Base-by-base conservation (phyloP, 2,888 invertebrate genomes). In the Emesis furor region DNA sequence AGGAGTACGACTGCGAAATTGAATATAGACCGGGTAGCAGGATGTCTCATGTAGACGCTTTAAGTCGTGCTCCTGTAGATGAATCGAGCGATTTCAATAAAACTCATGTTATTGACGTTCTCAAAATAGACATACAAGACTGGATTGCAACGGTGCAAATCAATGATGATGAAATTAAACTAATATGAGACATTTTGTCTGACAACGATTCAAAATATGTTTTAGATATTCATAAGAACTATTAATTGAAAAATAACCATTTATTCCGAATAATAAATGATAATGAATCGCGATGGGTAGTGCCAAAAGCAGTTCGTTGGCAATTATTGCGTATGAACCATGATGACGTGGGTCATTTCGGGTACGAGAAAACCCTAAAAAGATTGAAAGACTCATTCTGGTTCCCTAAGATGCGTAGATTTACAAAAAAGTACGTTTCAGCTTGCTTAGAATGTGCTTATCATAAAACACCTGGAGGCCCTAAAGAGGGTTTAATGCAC, bases 261-360 rank as follows among this genome's bases (percentile, higher is more conserved):
- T 81, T 91, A 0, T 87, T 82, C 71, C 46, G 84, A 0, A 73
- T 81, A 30, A 30, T 80, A 24, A 24, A 24, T 4, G 82, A 73
- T 14, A 67, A 79, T n/a, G 77, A 73, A 5, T 12, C 78, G 2
- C 78, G 69, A 10, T 87, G 88, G 89, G 65, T 91, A 0, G 91
- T 90, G 0, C 90, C n/a, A 5, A 71, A 12, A 17, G 24, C 12
- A 12, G 71, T 30, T 24, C n/a, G 71, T 5, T 71, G 42, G 42
- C 71, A 71, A 30, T 10, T 71, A 24, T 8, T 71, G 8, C 24
- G 14, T 12, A 30, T 39, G 12, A 71, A 71, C 71, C 71, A 71
- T 4, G 46, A 71, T 30, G 71, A 46, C 24, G 71, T 71, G 8
- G 89, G 88, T 1, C 88, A 88, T 78, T 86, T 69, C 39, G 86